Base-by-base conservation (phyloP, 2,888 invertebrate genomes). In the Polylopha cassiicola region DNA sequence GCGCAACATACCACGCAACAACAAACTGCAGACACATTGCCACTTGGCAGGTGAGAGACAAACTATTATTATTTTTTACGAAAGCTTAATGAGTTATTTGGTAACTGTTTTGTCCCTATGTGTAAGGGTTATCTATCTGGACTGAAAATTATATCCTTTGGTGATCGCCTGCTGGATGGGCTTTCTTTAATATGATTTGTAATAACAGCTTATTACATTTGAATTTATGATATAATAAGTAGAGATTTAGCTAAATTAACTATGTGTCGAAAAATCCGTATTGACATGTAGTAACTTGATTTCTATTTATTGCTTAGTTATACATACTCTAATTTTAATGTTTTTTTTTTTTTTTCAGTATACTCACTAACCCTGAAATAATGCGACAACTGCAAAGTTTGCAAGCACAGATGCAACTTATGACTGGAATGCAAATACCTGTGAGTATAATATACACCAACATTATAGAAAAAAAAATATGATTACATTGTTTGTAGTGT, bases 321-420 rank as follows among this genome's bases (percentile, higher is more conserved):
- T 27, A n/a, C n/a, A n/a, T 47, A 3, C 6, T 9, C 14, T 10
- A 5, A 21, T 31, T 11, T 7, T 27, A 20, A 20, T 10, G 2
- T 13, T 2, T 4, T 28, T 13, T 30, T 39, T 46, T 47, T 51
- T 55, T 57, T 84, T 86, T 24, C 74, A 92, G 91, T 64, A 87
- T 94, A 53, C 72, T 95, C 36, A 91, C 92, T 33, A 95, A 96
- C 79, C 95, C 95, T 0, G 94, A 96, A 78, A 92, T 98, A 24
- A 86, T 98, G 70, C 88, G 96, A 37, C 97, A 97, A 60, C 84
- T 98, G 30, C 97, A 97, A 66, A 95, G 92, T 9, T 73, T 93
- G 46, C 92, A 93, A 61, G 88, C 87, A 4, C 86, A 87, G 44
- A 86, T 87, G 84, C 80, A 80, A 29, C 66, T 86, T 46, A 82